These are phyloP conservation scores for Hypercompe scribonia DNA, from an alignment of 2,888 invertebrate species.

Conservation along the genomic window DNA sequence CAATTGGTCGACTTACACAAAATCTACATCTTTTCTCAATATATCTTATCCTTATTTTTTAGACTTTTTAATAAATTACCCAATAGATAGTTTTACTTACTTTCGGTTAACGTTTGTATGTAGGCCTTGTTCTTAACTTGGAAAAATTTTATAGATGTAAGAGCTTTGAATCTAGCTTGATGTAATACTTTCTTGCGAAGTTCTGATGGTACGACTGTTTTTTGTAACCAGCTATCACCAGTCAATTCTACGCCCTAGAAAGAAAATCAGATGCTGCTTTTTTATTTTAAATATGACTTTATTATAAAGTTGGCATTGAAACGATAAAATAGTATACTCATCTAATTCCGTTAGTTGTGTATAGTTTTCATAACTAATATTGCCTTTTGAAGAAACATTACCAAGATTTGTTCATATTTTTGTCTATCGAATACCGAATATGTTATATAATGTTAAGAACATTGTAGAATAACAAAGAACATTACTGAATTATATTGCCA, in stretches of 20 bases:
- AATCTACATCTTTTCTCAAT: no score
- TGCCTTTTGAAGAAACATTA: no score
- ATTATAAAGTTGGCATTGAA: background rate
- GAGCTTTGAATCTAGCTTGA: constrained; percentile 80
- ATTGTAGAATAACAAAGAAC: background rate
- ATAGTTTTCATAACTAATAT: no score
- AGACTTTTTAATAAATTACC: background rate
- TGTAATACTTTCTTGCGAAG: constrained; percentile 80
- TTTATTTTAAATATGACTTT: background rate
- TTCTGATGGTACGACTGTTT: constrained; percentile 76
- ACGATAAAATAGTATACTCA: no score
- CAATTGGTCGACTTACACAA: background rate
- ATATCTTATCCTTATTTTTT: background rate
- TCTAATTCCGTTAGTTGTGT: no score
- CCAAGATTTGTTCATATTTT: no score
- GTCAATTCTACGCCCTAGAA: constrained; percentile 79
- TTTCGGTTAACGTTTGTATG: constrained; percentile 80
- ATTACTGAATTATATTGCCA: constrained; percentile 84
- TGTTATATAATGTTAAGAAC: no score
- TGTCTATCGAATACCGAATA: no score
- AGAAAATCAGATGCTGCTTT: background rate
- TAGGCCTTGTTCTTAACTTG: constrained; percentile 83
- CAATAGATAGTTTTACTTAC: constrained; percentile 56
- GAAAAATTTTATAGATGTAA: constrained; percentile 80
- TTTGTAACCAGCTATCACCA: constrained; percentile 79